Percentiles rank a stretch among this genome's conserved stretches.
Evolutionary conservation across 2,797 vertebrate species (phyloP).

Genomic region (Gambusia yucatana): DNA sequence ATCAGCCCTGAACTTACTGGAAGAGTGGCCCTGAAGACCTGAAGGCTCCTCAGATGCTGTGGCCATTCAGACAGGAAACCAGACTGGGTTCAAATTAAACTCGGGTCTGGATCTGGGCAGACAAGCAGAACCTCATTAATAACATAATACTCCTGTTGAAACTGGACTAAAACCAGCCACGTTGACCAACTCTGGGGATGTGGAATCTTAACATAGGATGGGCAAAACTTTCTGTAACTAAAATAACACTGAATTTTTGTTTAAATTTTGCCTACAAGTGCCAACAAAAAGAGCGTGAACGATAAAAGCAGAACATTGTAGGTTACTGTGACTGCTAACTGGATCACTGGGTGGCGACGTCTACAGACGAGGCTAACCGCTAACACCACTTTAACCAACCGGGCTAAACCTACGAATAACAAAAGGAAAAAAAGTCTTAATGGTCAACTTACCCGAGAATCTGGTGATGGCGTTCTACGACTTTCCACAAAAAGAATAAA

Average conservation of each 20-base stretch:
- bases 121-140: slow-evolving; percentile 2
- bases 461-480: background rate
- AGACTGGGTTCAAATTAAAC: slow-evolving; percentile 22
- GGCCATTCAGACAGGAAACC: slow-evolving; percentile 76
- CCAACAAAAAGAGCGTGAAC: background rate
- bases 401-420: background rate
- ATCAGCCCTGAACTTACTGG: slow-evolving; percentile 60
- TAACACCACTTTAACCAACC: background rate
- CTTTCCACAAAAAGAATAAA: background rate
- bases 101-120: slow-evolving; percentile 18
- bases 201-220: background rate
- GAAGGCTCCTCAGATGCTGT: slow-evolving; percentile 76
- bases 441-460: slow-evolving; percentile 31
- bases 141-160: slow-evolving; percentile 13
- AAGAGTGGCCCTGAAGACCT: slow-evolving; percentile 62
- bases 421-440: background rate
- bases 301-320: background rate
- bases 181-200: slow-evolving; percentile 26
- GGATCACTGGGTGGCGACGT: slow-evolving; percentile 17
- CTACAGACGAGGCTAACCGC: slow-evolving; percentile 8
- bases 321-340: background rate
- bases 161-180: slow-evolving; percentile 50
- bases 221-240: background rate
- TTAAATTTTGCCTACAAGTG: too few species aligned
- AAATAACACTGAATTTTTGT: too few species aligned